Base-by-base conservation (phyloP, 1,140 invertebrate genomes). In the Coboldia fuscipes region DNA sequence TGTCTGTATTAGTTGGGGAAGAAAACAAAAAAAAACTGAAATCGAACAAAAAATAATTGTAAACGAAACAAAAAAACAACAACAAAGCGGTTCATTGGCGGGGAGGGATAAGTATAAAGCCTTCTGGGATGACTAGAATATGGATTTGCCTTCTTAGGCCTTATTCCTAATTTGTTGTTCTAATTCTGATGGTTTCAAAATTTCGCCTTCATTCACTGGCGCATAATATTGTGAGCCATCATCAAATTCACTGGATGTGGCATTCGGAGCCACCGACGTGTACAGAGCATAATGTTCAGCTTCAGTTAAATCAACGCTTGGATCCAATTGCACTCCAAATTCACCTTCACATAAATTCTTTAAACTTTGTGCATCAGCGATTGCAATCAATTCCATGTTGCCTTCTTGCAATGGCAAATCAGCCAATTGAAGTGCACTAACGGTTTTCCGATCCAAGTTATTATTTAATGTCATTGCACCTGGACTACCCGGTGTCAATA, bases 281-380 rank as follows among this genome's bases (percentile, higher is more conserved):
- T 84, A 84, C 29, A 86, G 50, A 24, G 80, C 82, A 52, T 82
- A 85, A 51, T 84, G 75, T 47, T 86, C 82, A 2, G 78, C 80
- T 40, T 84, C 80, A 3, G 79, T 84, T 13, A 84, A 49, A 38
- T 80, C 70, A 21, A 65, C 42, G 43, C 60, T 57, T 18, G 58
- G 51, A 45, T 55, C 50, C 23, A 55, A 39, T 32, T 45, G 35
- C 9, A 57, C 45, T 37, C 54, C 51, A 16, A 50, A 49, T 31
- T 54, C 44, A 8, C 45, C 50, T 37, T 56, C 52, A 9, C 48
- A 48, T 34, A 54, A 36, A 33, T 54, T 54, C 26, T 45, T 49
- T 26, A 55, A 27, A 23, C 51, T 53, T 39, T 55, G 50, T 10
- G 50, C 48, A 40, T 55, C 52, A 27, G 52, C 50, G 18, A 55